phyloP scores from a whole-genome alignment of 2,888 invertebrate species.

The Epinotia brunnichana region DNA sequence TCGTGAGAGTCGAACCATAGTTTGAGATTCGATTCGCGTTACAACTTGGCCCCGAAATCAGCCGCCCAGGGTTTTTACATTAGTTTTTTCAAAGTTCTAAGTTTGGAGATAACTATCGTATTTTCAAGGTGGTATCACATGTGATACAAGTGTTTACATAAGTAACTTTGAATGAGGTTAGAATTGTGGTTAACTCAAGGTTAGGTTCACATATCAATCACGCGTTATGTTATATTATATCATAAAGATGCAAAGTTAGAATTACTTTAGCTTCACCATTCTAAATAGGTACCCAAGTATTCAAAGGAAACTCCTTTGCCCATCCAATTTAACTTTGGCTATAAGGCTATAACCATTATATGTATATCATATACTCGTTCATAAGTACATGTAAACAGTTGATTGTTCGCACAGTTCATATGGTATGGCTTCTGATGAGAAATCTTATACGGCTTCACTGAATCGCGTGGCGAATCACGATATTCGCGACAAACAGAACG shows the following conservation, averaged over 20 bases:
- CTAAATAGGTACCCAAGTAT: not conserved
- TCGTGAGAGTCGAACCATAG: not conserved
- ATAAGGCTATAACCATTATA: not conserved
- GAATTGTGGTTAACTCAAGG: conserved; percentile 29
- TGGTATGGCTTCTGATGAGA: conserved; percentile 31
- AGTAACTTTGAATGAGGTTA: conserved; percentile 14
- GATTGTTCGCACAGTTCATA: conserved; percentile 24
- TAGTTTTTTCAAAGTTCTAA: not conserved
- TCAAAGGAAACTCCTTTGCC: not conserved
- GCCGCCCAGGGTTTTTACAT: not conserved
- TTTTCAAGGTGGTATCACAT: conserved; percentile 7
- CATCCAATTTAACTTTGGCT: not conserved
- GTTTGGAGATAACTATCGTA: not conserved
- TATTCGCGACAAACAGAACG: conserved; percentile 25
- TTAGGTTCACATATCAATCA: conserved; percentile 7
- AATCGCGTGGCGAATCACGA: conserved; percentile 13
- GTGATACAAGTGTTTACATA: conserved; percentile 11
- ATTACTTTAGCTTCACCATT: not conserved
- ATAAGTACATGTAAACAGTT: not conserved
- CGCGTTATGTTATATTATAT: not conserved
- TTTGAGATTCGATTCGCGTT: not conserved
- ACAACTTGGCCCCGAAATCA: not conserved
- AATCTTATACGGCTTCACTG: conserved; percentile 30
- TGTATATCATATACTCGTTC: no score
- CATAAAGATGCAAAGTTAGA: not conserved